phyloP scores from a whole-genome alignment of 1,140 invertebrate genomes.

The Drosophila sturtevanti region DNA sequence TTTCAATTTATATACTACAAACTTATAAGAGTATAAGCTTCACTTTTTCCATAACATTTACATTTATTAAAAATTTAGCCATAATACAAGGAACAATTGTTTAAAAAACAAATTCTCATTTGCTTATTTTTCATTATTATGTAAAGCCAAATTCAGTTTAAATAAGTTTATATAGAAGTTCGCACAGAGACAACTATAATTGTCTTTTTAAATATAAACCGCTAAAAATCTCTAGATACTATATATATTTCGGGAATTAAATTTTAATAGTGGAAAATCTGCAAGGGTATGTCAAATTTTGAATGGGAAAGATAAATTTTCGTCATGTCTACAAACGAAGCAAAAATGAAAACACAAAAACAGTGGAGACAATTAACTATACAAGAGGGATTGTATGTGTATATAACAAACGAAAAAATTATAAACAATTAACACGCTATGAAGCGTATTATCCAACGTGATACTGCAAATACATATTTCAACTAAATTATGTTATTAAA shows the following conservation, averaged over 20 bases:
- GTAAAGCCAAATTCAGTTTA: too few species aligned
- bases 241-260: not conserved
- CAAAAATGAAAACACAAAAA: not conserved
- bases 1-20: too few species aligned
- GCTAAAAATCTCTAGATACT: too few species aligned
- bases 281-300: not conserved
- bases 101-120: too few species aligned
- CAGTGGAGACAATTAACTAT: slow-evolving; percentile 40
- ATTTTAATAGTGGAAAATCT: not conserved
- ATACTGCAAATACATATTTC: slow-evolving; percentile 18
- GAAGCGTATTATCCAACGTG: slow-evolving; percentile 26
- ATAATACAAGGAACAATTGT: too few species aligned
- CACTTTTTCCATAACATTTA: too few species aligned
- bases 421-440: slow-evolving; percentile 32
- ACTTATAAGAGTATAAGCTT: too few species aligned
- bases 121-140: too few species aligned
- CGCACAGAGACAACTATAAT: too few species aligned
- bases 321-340: not conserved
- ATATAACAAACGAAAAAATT: slow-evolving; percentile 26
- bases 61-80: too few species aligned
- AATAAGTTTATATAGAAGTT: too few species aligned
- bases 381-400: slow-evolving; percentile 3
- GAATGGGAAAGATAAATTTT: not conserved
- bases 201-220: too few species aligned
- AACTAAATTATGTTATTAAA: slow-evolving; percentile 83